phyloP scores from a whole-genome alignment of 2,797 vertebrate genomes.

The Danio jaintianensis region DNA sequence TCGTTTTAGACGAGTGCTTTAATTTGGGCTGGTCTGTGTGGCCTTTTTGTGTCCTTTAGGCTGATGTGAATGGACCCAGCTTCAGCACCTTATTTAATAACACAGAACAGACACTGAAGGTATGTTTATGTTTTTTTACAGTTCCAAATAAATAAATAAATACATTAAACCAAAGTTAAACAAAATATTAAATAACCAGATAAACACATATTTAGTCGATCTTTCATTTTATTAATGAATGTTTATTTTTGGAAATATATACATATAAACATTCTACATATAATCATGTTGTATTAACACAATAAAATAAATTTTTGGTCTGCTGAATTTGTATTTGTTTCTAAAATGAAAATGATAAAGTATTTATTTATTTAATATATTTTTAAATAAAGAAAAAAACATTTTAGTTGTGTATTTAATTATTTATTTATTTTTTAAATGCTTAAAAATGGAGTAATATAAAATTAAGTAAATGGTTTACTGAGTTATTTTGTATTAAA shows the following conservation, averaged over 20 bases:
- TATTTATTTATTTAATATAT: background rate
- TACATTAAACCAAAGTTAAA: too few relatives aligned
- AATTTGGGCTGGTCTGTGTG: background rate
- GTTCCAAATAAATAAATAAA: constrained; percentile 10
- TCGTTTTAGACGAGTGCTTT: background rate
- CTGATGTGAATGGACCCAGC: constrained; percentile 84
- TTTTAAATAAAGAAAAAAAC: too few relatives aligned
- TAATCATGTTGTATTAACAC: too few relatives aligned
- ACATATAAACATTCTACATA: too few relatives aligned
- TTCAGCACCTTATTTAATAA: constrained; percentile 88
- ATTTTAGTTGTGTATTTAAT: background rate
- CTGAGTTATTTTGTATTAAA: background rate
- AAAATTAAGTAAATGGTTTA: too few relatives aligned
- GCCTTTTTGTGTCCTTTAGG: constrained; percentile 74
- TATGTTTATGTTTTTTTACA: constrained; percentile 65
- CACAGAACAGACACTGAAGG: constrained; percentile 92
- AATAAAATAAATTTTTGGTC: too few relatives aligned
- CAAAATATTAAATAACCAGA: too few relatives aligned
- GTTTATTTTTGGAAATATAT: too few relatives aligned
- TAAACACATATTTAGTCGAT: too few relatives aligned
- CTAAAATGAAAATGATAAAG: too few relatives aligned
- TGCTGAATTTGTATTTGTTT: too few relatives aligned
- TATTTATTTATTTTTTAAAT: background rate
- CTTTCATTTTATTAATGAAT: too few relatives aligned
- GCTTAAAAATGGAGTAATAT: background rate